phyloP scores from a whole-genome alignment of 2,888 invertebrate genomes.

The Poecilobothrus nobilitatus region DNA sequence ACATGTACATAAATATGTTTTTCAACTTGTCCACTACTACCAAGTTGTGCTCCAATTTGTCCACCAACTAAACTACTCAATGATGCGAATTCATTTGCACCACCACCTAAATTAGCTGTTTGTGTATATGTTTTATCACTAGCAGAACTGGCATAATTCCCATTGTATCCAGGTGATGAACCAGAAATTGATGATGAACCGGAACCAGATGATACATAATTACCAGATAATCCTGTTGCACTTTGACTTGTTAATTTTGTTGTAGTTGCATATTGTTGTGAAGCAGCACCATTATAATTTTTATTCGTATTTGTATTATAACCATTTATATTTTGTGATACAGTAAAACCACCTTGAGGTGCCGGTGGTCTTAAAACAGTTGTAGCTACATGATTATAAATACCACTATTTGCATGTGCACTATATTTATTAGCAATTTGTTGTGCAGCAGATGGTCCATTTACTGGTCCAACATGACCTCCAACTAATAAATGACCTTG shows the following conservation, averaged over 20 bases:
- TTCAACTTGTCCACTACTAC: conserved; percentile 49
- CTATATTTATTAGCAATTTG: conserved; percentile 31
- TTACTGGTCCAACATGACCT: conserved; percentile 7
- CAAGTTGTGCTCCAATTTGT: conserved; percentile 14
- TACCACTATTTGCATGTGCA: conserved; percentile 29
- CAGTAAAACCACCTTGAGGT: conserved; percentile 12
- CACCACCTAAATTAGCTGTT: conserved; percentile 7
- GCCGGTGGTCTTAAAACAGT: conserved; percentile 16
- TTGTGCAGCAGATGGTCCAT: conserved; percentile 17
- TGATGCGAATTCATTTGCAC: conserved; percentile 14
- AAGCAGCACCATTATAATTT: conserved; percentile 4
- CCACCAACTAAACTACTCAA: conserved; percentile 9
- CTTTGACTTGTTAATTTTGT: conserved; percentile 2
- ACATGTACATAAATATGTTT: conserved; percentile 84
- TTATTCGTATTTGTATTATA: background rate
- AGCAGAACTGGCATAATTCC: conserved; percentile 11
- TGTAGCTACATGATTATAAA: conserved; percentile 10
- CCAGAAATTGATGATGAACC: conserved; percentile 7
- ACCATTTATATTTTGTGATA: background rate
- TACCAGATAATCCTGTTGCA: background rate
- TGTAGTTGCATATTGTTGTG: conserved; percentile 4
- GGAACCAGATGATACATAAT: conserved; percentile 10
- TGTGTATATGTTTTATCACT: conserved; percentile 3
- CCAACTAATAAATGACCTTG: conserved; percentile 1
- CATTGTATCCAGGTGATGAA: conserved; percentile 11